Conservation (phyloP, 2,113 vertebrate genomes). For the Paramisgurnus dabryanus region DNA sequence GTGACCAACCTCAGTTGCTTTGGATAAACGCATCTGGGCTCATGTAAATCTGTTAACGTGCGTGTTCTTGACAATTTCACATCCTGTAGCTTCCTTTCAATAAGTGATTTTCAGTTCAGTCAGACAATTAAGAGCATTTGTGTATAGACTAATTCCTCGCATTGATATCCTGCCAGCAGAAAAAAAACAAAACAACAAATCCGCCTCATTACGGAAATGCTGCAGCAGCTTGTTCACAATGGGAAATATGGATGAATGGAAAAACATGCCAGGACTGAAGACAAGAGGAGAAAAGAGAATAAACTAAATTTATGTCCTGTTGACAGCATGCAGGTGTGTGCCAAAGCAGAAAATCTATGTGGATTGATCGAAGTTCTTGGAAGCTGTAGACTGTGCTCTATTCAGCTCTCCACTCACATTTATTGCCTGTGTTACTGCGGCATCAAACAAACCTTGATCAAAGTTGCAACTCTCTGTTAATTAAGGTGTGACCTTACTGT, state of each 20-base stretch:
- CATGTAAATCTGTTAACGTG: background rate
- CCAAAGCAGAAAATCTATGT: slow-evolving; percentile 75
- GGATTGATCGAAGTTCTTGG: slow-evolving; percentile 66
- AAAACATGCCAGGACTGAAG: slow-evolving; percentile 48
- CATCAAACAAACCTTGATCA: slow-evolving; percentile 73
- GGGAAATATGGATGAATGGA: slow-evolving; percentile 60
- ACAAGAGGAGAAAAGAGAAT: slow-evolving; percentile 34
- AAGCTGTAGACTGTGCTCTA: slow-evolving; percentile 61
- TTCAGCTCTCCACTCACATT: slow-evolving; percentile 36
- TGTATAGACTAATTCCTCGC: background rate
- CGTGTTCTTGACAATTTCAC: slow-evolving; percentile 46
- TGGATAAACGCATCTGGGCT: too few species aligned
- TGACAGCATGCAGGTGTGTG: slow-evolving; percentile 73
- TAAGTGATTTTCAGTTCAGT: slow-evolving; percentile 11
- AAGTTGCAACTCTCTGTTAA: slow-evolving; percentile 72
- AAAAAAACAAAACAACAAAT: slow-evolving; percentile 13
- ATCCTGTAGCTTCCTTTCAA: background rate
- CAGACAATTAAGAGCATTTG: slow-evolving; percentile 16
- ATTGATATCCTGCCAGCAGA: slow-evolving; percentile 27
- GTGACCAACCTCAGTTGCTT: too few species aligned
- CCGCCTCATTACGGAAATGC: slow-evolving; percentile 9
- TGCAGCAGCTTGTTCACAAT: slow-evolving; percentile 23
- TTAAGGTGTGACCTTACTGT: slow-evolving; percentile 70
- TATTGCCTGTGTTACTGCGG: slow-evolving; percentile 50
- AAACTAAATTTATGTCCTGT: slow-evolving; percentile 65